Evolutionary conservation across 2,888 invertebrate species (phyloP).

Genomic region (Drosophila flavopinicola): DNA sequence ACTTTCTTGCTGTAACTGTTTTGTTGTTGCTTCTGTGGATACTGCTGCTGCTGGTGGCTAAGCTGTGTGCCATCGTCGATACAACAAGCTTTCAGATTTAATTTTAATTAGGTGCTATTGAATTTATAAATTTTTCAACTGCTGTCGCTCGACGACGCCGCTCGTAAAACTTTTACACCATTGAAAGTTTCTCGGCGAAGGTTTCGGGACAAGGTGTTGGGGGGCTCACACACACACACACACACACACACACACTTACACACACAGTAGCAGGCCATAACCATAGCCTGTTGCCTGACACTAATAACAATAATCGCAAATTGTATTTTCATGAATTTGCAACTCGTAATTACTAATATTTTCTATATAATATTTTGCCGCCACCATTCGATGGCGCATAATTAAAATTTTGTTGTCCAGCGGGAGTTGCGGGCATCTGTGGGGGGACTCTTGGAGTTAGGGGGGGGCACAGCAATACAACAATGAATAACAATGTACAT

Average conservation of each 20-base stretch:
- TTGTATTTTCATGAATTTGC: slow-evolving; percentile 82
- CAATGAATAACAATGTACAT: slow-evolving; percentile 73
- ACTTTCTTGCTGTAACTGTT: slow-evolving; percentile 38
- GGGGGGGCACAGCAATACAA: slow-evolving; percentile 10
- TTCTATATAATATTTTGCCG: slow-evolving; percentile 54
- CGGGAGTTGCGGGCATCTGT: slow-evolving; percentile 16
- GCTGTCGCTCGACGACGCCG: slow-evolving; percentile 58
- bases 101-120: slow-evolving; percentile 80
- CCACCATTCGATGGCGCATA: slow-evolving; percentile 68
- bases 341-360: slow-evolving; percentile 81
- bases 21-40: slow-evolving; percentile 27
- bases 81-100: slow-evolving; percentile 77
- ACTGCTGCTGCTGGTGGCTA: slow-evolving; percentile 33
- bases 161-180: slow-evolving; percentile 70
- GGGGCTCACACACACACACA: not conserved
- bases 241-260: not conserved
- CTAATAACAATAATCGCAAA: slow-evolving; percentile 83
- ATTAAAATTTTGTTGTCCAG: slow-evolving; percentile 78
- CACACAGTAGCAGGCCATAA: slow-evolving; percentile 18
- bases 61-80: slow-evolving; percentile 62
- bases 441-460: not conserved
- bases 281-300: slow-evolving; percentile 57
- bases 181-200: slow-evolving; percentile 57
- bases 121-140: slow-evolving; percentile 78
- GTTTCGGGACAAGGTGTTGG: slow-evolving; percentile 3